Evolutionary conservation across 1,140 invertebrate species (phyloP).

Genomic region (Pollicipes pollicipes): DNA sequence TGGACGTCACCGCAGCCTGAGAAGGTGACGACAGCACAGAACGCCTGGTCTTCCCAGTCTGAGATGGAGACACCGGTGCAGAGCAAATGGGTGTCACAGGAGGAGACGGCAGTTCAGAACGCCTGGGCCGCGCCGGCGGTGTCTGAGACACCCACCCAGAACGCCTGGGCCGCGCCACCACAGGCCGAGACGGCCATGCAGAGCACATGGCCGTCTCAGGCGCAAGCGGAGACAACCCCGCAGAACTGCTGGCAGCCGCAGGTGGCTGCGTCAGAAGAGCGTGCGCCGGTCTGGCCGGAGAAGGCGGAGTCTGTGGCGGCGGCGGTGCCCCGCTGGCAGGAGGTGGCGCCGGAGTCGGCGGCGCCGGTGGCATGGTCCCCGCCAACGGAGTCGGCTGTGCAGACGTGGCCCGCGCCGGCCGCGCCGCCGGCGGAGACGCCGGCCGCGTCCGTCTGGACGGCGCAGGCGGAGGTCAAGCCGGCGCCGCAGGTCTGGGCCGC

Average conservation of each 20-base stretch:
- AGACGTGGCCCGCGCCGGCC: no score
- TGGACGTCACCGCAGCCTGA: no score
- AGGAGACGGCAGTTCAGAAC: not conserved
- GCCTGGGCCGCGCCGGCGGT: not conserved
- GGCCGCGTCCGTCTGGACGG: no score
- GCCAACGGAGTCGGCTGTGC: no score
- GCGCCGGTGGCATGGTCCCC: no score
- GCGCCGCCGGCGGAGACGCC: no score
- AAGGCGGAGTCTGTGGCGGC: not conserved
- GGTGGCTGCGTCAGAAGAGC: not conserved
- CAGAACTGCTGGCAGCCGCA: not conserved
- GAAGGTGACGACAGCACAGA: no score
- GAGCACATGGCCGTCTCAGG: not conserved
- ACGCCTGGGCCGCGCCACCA: not conserved
- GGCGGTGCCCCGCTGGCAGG: not conserved
- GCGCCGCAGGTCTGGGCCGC: no score
- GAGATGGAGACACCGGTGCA: no score
- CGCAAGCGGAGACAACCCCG: not conserved
- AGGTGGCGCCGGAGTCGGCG: not conserved
- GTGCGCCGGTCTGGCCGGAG: no score
- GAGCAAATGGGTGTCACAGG: not conserved
- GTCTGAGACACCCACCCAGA: not conserved
- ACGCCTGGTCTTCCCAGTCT: no score
- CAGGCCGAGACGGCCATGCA: not conserved
- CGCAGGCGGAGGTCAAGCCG: not conserved